Evolutionary conservation across 2,113 vertebrate species (phyloP).

Genomic region (Dicentrarchus labrax): DNA sequence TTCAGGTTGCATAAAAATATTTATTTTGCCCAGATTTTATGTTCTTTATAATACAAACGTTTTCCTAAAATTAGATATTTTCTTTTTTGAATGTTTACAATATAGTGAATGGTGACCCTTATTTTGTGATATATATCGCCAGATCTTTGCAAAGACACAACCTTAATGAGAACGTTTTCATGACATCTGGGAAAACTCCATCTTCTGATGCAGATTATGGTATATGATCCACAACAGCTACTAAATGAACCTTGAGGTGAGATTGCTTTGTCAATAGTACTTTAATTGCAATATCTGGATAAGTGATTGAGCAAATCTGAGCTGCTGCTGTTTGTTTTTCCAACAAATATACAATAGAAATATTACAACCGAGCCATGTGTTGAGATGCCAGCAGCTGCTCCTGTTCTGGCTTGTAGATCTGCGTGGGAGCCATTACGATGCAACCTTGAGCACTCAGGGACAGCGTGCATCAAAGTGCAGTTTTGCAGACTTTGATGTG

Average conservation of each 20-base stretch:
- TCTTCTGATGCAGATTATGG: background rate
- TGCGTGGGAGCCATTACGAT: constrained; percentile 28
- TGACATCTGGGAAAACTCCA: background rate
- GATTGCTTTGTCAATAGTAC: background rate
- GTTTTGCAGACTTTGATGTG: constrained; percentile 40
- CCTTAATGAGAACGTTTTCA: background rate
- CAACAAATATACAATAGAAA: background rate
- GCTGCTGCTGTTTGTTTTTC: background rate
- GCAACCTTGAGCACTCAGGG: constrained; percentile 36
- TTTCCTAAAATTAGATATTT: no score
- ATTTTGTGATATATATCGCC: no score
- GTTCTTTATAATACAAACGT: no score
- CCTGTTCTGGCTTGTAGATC: constrained; percentile 5
- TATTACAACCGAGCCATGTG: background rate
- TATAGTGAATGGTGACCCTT: background rate
- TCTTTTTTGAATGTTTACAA: no score
- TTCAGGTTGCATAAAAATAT: no score
- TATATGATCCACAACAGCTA: background rate
- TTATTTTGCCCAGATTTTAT: no score
- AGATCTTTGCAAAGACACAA: no score
- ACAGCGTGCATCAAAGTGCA: constrained; percentile 34
- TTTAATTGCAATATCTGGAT: background rate
- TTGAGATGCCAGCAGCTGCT: constrained; percentile 24
- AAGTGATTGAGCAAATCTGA: background rate
- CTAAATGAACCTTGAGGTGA: background rate